phyloP scores from a whole-genome alignment of 53 echinoderm and acorn worm species.

The Paracentrotus lividus region DNA sequence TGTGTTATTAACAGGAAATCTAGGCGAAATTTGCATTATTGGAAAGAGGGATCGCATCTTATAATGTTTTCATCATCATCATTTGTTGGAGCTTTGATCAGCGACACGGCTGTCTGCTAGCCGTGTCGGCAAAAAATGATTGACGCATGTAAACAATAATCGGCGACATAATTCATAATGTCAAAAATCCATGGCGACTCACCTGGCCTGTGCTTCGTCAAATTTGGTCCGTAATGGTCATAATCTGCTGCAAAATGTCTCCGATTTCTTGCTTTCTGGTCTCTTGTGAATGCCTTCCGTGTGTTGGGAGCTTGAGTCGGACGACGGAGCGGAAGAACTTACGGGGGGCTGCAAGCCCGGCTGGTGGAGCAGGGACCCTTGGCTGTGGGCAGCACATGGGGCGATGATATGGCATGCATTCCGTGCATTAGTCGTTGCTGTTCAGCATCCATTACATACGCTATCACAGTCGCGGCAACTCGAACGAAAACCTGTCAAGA shows the following conservation, averaged over 20 bases:
- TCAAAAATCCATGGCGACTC: constrained; percentile 71
- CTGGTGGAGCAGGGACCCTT: constrained; percentile 76
- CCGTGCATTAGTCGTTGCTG: constrained; percentile 91
- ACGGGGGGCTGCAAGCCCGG: constrained; percentile 90
- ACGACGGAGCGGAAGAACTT: constrained; percentile 71
- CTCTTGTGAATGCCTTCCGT: constrained; percentile 90
- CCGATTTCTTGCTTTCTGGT: constrained; percentile 99
- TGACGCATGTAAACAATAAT: constrained; percentile 65
- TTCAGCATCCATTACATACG: constrained; percentile 93
- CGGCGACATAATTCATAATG: constrained; percentile 51
- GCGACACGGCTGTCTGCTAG: constrained; percentile 61
- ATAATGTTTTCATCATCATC: constrained; percentile 45
- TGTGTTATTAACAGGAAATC: neutral
- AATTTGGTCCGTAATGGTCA: constrained; percentile 99
- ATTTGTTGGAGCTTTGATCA: constrained; percentile 11
- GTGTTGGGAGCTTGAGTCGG: constrained; percentile 62
- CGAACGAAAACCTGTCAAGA: constrained; percentile 65
- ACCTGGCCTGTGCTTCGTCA: constrained; percentile 99
- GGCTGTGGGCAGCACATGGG: constrained; percentile 95
- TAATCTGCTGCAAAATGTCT: constrained; percentile 99
- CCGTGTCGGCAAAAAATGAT: constrained; percentile 40
- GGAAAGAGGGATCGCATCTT: constrained; percentile 45
- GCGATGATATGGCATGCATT: constrained; percentile 92
- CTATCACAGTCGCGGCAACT: constrained; percentile 53
- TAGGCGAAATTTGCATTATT: neutral